phyloP scores from a whole-genome alignment of 2,113 vertebrate species.

The Scalopus aquaticus region DNA sequence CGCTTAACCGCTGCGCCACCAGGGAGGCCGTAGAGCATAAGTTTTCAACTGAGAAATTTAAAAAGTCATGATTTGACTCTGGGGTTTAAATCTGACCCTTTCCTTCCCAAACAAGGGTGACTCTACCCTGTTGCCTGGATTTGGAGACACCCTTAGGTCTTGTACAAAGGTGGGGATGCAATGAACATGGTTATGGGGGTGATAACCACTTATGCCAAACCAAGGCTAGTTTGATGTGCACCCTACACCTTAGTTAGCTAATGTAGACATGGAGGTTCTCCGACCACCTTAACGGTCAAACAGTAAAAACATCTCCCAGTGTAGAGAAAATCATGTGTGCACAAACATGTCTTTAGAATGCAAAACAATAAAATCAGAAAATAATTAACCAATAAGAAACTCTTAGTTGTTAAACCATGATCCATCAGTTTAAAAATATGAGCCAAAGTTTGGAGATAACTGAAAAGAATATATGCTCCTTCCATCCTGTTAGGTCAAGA shows the following conservation, averaged over 20 bases:
- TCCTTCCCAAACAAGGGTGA: background rate
- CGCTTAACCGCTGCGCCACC: no score
- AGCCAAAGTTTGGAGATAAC: background rate
- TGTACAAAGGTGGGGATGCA: background rate
- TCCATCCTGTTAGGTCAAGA: background rate
- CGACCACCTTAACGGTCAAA: background rate
- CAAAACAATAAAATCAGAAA: background rate
- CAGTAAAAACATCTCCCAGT: no score
- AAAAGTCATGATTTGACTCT: background rate
- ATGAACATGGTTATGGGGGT: fast-evolving
- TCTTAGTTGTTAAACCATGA: background rate
- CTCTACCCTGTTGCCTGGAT: background rate
- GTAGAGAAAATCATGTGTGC: background rate
- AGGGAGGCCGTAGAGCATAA: no score
- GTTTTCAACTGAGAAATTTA: background rate
- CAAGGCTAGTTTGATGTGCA: fast-evolving
- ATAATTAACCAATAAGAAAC: background rate
- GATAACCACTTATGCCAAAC: background rate
- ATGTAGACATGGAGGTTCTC: fast-evolving
- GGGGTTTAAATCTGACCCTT: background rate
- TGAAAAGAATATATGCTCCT: background rate
- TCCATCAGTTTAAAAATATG: background rate
- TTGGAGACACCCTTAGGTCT: background rate
- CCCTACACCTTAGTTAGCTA: background rate
- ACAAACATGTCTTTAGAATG: background rate